Conservation (phyloP, 2,888 invertebrate species). For the Apeira syringaria region DNA sequence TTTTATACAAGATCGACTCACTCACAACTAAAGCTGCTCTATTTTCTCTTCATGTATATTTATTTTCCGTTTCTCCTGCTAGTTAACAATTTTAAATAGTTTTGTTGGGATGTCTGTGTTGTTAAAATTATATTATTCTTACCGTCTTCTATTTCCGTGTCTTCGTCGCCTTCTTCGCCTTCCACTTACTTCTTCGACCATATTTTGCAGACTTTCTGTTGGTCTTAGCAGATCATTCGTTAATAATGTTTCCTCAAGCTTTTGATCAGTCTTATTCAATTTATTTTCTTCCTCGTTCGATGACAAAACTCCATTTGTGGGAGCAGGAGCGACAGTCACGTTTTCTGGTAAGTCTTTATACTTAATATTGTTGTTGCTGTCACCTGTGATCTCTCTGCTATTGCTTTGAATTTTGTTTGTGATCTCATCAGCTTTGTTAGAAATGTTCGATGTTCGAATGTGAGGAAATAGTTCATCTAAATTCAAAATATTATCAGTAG, state of each 20-base stretch:
- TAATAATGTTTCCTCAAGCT: constrained; percentile 38
- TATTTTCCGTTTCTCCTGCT: no score
- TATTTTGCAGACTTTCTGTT: constrained; percentile 69
- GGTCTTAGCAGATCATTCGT: constrained; percentile 63
- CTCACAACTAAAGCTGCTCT: no score
- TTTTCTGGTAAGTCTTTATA: constrained; percentile 73
- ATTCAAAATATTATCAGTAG: constrained; percentile 72
- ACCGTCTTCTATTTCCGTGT: constrained; percentile 75
- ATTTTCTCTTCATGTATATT: no score
- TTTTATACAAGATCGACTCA: no score
- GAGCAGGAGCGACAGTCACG: constrained; percentile 71
- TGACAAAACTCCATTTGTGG: constrained; percentile 70
- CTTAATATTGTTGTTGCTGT: constrained; percentile 72
- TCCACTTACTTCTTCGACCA: constrained; percentile 51
- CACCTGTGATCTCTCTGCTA: constrained; percentile 79
- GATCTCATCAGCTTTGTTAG: constrained; percentile 73
- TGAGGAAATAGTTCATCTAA: constrained; percentile 71
- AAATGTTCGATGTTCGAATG: constrained; percentile 64
- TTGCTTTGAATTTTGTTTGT: constrained; percentile 82
- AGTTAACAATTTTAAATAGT: no score
- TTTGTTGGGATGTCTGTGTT: no score
- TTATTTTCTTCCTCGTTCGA: constrained; percentile 67
- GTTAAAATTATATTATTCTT: no score
- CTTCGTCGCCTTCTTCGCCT: constrained; percentile 62
- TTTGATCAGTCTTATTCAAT: constrained; percentile 54